Evolutionary conservation across 2,888 invertebrate species (phyloP), one percentile per base, ranked within the genome.

Genomic region (Pilophorus perplexus): DNA sequence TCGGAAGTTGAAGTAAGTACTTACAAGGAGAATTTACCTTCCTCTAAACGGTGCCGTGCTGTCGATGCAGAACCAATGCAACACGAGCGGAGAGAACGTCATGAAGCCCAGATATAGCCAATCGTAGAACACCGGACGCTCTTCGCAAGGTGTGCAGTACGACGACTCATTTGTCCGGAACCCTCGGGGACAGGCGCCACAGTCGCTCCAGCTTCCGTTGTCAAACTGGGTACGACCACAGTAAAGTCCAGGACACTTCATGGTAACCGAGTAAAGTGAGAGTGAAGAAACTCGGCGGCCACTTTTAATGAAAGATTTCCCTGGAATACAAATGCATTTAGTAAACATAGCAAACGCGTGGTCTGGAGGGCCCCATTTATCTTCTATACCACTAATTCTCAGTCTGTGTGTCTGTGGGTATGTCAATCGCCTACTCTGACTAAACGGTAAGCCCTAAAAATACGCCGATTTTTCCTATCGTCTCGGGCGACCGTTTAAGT

Each of bases 51-150:
- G 72, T 1, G 71, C 68, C 2, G 70, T 72, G 57, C 71, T 72
- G 25, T 96, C 95, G 64, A 97, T 95, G 74, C 90, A 93, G 76
- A 92, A 91, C 85, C 91, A 92, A 77, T 97, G 94, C 65, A 96
- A 79, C 48, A 94, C 86, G 42, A 97, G 79, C 0, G 94, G 90
- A 44, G 95, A 76, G 14, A 96, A 77, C 0, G 89, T 91, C 91
- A 97, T 94, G 75, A 97, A 98, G 1, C 93, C 91, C 20, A 97
- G 83, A 76, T 93, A 94, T 46, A 96, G 82, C 90, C 93, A 94
- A 74, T 96, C 96, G 75, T 97, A 96, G 40, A 91, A 82, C 12
- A 85, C 81, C 0, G 93, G 89, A 33, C 81, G 80, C 62, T 88
- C 87, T 1, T 82, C 81, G 74, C 96, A 97, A 1, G 83, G 84